Conservation (phyloP, 2,888 invertebrate genomes). For the Pocota personata region DNA sequence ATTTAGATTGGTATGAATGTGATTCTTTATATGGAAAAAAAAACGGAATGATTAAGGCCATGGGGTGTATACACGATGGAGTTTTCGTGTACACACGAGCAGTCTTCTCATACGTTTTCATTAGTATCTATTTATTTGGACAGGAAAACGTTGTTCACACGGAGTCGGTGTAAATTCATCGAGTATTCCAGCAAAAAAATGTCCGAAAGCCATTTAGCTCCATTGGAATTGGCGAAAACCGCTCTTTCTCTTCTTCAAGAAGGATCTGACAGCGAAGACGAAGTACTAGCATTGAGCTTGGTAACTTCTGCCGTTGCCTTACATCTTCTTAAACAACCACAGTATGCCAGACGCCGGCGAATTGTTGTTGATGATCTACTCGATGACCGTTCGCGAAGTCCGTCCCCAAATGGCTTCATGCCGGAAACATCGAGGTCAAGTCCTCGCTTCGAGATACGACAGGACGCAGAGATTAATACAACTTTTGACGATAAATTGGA, state of each 20-base stretch:
- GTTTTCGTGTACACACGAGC: constrained; percentile 31
- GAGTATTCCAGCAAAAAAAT: not conserved
- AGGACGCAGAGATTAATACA: not conserved
- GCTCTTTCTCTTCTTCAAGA: constrained; percentile 50
- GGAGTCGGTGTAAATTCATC: not conserved
- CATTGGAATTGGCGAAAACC: constrained; percentile 51
- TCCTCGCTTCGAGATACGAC: not conserved
- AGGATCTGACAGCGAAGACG: constrained; percentile 61
- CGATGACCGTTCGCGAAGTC: not conserved
- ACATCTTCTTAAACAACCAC: constrained; percentile 46
- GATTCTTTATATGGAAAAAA: not conserved
- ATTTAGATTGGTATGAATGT: too few species aligned
- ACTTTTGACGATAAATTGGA: constrained; percentile 5
- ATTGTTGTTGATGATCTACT: not conserved
- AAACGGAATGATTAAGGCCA: constrained; percentile 3
- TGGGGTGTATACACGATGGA: constrained; percentile 38
- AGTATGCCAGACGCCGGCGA: not conserved
- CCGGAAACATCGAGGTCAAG: not conserved
- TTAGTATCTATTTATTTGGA: constrained; percentile 43
- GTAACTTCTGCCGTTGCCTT: constrained; percentile 62
- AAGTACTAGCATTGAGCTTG: constrained; percentile 55
- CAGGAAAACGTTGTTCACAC: constrained; percentile 37
- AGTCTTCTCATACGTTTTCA: constrained; percentile 1
- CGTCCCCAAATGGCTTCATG: not conserved
- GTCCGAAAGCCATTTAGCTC: constrained; percentile 20